Evolutionary conservation across 2,113 vertebrate species (phyloP).

Genomic region (Amazona vittata): DNA sequence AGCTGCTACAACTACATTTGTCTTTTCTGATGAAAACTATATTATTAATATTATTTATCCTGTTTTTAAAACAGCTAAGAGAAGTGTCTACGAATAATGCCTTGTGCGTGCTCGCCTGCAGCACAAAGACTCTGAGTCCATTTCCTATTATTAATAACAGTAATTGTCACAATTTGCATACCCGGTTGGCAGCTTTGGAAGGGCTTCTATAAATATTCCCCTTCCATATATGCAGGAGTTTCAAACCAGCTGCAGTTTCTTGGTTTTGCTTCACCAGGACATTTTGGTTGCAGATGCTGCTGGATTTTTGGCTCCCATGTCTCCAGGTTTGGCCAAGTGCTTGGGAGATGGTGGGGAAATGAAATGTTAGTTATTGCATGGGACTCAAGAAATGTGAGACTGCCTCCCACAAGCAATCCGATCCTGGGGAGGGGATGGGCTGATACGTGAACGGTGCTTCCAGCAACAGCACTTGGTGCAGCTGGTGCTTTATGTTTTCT

Average conservation of each 20-base stretch:
- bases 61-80: background rate
- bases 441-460: accelerated
- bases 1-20: background rate
- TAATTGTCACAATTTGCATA: background rate
- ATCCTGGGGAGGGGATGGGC: background rate
- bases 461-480: background rate
- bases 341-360: too few relatives aligned
- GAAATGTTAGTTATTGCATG: background rate
- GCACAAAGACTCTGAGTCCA: background rate
- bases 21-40: background rate
- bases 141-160: background rate
- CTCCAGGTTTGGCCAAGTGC: accelerated
- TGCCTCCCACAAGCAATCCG: accelerated
- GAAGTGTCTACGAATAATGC: too few relatives aligned
- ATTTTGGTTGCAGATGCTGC: background rate
- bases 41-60: accelerated
- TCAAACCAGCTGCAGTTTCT: background rate
- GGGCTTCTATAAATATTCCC: background rate
- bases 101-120: background rate
- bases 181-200: background rate
- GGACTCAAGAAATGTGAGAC: background rate
- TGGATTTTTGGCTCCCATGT: accelerated
- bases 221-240: background rate
- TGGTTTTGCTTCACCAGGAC: background rate
- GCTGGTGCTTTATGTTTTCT: background rate